phyloP scores from a whole-genome alignment of 2,113 vertebrate species.

The Phyllopteryx taeniolatus region DNA sequence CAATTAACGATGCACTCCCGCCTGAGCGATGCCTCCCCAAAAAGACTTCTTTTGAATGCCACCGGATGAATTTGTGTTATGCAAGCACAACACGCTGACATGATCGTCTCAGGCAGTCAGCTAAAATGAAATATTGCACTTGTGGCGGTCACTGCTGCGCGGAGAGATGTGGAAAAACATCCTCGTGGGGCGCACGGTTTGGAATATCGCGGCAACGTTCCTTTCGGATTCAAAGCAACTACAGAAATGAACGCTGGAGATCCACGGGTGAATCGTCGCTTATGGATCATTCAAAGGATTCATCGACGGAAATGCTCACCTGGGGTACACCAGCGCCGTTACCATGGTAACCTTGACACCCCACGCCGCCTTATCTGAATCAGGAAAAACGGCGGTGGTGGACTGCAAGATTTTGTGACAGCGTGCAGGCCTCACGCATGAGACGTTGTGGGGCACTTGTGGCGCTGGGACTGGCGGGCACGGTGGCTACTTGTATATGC shows the following conservation, averaged over 20 bases:
- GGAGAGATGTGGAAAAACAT: neutral
- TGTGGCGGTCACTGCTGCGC: slow-evolving; percentile 32
- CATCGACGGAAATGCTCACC: slow-evolving; percentile 16
- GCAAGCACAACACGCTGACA: slow-evolving; percentile 61
- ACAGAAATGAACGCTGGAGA: slow-evolving; percentile 16
- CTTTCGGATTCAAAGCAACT: neutral
- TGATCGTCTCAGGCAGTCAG: slow-evolving; percentile 56
- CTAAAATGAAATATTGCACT: slow-evolving; percentile 46
- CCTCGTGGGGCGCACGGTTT: neutral
- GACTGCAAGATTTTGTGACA: slow-evolving; percentile 1
- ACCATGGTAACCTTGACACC: slow-evolving; percentile 55
- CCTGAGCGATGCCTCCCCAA: slow-evolving; percentile 54
- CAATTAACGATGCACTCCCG: slow-evolving; percentile 70
- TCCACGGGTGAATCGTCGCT: slow-evolving; percentile 27
- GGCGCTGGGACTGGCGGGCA: neutral
- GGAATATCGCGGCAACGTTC: neutral
- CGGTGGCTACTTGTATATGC: neutral
- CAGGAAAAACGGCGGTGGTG: slow-evolving; percentile 14
- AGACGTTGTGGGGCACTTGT: neutral
- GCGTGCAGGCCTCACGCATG: neutral
- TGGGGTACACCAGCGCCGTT: slow-evolving; percentile 36
- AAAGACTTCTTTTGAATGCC: slow-evolving; percentile 65
- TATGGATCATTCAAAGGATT: slow-evolving; percentile 13
- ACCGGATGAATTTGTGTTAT: slow-evolving; percentile 62
- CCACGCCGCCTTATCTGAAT: slow-evolving; percentile 23